Conservation (phyloP, 1,140 invertebrate species). For the Calliopsis andreniformis region DNA sequence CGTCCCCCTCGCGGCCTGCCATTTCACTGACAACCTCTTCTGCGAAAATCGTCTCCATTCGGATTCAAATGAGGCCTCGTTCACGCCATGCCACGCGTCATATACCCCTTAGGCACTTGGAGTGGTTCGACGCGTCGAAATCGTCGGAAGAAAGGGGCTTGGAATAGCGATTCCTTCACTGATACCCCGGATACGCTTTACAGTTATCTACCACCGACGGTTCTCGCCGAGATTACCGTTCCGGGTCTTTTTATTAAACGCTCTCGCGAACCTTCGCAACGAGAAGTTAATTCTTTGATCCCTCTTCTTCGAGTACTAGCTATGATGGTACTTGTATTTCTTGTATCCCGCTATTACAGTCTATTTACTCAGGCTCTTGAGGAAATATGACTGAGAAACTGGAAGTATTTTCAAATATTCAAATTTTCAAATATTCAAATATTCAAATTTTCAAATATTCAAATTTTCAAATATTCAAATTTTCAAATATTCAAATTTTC, state of each 20-base stretch:
- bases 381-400: no score
- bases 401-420: no score
- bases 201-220: conserved; percentile 41
- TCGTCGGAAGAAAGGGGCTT: conserved; percentile 29
- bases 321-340: no score
- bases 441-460: no score
- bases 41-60: conserved; percentile 78
- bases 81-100: conserved; percentile 75
- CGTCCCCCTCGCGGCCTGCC: conserved; percentile 52
- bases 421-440: no score
- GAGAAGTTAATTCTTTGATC: neutral
- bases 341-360: no score
- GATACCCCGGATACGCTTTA: conserved; percentile 52
- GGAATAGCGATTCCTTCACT: conserved; percentile 47
- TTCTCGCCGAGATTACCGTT: conserved; percentile 7
- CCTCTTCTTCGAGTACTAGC: no score
- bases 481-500: no score
- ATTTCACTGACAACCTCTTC: conserved; percentile 70
- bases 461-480: no score
- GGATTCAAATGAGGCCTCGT: conserved; percentile 80
- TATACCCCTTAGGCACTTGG: conserved; percentile 69
- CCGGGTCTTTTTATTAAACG: conserved; percentile 14
- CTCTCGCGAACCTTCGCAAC: neutral
- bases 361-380: no score
- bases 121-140: conserved; percentile 55